phyloP scores from a whole-genome alignment of 2,113 vertebrate species.

The Lethenteron reissneri region DNA sequence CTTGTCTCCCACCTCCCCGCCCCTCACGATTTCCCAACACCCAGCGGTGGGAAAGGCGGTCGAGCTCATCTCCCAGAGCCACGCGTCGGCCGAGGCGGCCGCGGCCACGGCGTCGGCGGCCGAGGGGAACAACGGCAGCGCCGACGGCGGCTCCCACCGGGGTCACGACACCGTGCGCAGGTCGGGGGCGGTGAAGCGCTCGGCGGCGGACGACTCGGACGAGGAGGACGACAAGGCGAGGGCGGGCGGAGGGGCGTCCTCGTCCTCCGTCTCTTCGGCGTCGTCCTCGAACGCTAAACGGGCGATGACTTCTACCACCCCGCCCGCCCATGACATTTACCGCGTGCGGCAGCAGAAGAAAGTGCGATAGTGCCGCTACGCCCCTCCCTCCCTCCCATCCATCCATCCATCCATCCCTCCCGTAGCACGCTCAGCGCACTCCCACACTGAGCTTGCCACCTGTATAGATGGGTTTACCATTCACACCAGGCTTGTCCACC shows the following conservation, averaged over 20 bases:
- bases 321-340: slow-evolving; percentile 91
- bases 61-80: slow-evolving; percentile 62
- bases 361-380: slow-evolving; percentile 35
- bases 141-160: too few species aligned
- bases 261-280: too few species aligned
- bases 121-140: too few species aligned
- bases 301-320: slow-evolving; percentile 12
- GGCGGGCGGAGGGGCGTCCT: slow-evolving; percentile 21
- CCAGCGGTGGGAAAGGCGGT: slow-evolving; percentile 76
- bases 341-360: slow-evolving; percentile 86
- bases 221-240: slow-evolving; percentile 93
- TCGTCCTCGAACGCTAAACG: too few species aligned
- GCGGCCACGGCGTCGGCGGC: too few species aligned
- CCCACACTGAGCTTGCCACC: too few species aligned
- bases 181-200: slow-evolving; percentile 61
- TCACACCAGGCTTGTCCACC: too few species aligned
- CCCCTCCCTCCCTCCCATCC: too few species aligned
- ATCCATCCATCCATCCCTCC: too few species aligned
- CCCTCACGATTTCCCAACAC: background rate
- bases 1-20: background rate
- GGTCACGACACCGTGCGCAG: slow-evolving; percentile 32
- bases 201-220: slow-evolving; percentile 67
- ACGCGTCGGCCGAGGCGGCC: slow-evolving; percentile 8
- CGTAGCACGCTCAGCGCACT: too few species aligned
- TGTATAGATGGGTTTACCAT: too few species aligned